A percentile compares a stretch with the other conserved stretches of the same genome.
Evolutionary conservation across 2,113 vertebrate species (phyloP).

Genomic region (Hyaena hyaena): DNA sequence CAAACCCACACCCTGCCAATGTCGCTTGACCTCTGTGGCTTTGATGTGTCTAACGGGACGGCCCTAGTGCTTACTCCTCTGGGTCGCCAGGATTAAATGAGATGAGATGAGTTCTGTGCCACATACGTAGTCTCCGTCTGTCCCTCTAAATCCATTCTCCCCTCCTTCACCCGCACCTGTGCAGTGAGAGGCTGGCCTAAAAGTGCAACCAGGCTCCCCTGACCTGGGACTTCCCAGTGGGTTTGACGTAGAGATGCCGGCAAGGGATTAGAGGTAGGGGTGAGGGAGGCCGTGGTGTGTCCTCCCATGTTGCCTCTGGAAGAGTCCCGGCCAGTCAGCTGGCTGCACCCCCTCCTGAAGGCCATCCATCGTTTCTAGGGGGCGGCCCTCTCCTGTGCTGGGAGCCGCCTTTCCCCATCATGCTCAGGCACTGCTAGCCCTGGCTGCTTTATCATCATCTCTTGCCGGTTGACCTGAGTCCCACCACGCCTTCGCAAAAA

Average conservation of each 20-base stretch:
- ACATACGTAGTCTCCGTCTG: not conserved
- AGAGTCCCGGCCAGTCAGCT: not conserved
- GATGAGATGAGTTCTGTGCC: not conserved
- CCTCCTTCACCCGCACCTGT: not conserved
- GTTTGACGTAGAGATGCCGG: not conserved
- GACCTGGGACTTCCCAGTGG: not conserved
- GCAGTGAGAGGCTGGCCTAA: not conserved
- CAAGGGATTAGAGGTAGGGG: not conserved
- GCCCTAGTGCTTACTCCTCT: not conserved
- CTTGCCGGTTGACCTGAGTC: not conserved
- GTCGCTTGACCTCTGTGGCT: not conserved
- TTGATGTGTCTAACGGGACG: not conserved
- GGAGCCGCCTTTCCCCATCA: not conserved
- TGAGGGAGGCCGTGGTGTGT: no score
- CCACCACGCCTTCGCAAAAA: not conserved
- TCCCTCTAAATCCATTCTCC: not conserved
- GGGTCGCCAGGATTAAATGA: not conserved
- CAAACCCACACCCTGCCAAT: not conserved
- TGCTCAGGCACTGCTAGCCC: not conserved
- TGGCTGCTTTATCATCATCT: not conserved
- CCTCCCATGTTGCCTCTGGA: accelerated
- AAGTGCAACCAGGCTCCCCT: not conserved
- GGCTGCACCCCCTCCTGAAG: not conserved
- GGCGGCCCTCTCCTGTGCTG: not conserved
- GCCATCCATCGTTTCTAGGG: no score